Evolutionary conservation across 2,113 vertebrate species (phyloP).

Genomic region (Drymodes brunneopygia): DNA sequence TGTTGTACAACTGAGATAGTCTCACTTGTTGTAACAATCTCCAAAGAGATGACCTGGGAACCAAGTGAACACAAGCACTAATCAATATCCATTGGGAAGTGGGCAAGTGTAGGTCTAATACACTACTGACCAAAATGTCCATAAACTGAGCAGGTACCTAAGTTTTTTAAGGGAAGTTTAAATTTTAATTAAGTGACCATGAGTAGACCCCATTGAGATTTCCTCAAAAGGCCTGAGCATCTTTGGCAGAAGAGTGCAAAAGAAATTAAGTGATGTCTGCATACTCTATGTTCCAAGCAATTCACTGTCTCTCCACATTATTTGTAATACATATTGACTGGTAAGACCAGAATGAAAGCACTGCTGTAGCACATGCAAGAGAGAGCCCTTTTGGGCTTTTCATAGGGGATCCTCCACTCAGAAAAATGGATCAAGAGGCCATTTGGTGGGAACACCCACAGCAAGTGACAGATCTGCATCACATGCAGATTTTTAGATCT

Average conservation of each 20-base stretch:
- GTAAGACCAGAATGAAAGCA: not conserved
- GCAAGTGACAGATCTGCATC: not conserved
- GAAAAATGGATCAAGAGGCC: not conserved
- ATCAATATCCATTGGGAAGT: not conserved
- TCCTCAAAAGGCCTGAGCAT: not conserved
- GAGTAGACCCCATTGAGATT: not conserved
- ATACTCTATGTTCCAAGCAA: not conserved
- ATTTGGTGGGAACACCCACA: not conserved
- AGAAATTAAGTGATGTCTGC: not conserved
- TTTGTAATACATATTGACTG: not conserved
- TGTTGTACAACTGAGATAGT: not conserved
- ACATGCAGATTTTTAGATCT: not conserved
- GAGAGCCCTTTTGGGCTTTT: not conserved
- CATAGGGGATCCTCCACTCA: not conserved
- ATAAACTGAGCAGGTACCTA: not conserved
- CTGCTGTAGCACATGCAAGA: not conserved
- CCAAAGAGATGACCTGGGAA: accelerated
- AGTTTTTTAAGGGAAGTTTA: not conserved
- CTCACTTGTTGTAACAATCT: not conserved
- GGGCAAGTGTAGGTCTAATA: not conserved
- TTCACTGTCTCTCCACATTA: not conserved
- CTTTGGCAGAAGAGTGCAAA: not conserved
- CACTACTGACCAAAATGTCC: not conserved
- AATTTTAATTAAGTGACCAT: not conserved
- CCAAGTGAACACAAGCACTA: not conserved